Evolutionary conservation across 1,140 invertebrate genomes (phyloP).

Genomic region (Drosophila paulistorum): DNA sequence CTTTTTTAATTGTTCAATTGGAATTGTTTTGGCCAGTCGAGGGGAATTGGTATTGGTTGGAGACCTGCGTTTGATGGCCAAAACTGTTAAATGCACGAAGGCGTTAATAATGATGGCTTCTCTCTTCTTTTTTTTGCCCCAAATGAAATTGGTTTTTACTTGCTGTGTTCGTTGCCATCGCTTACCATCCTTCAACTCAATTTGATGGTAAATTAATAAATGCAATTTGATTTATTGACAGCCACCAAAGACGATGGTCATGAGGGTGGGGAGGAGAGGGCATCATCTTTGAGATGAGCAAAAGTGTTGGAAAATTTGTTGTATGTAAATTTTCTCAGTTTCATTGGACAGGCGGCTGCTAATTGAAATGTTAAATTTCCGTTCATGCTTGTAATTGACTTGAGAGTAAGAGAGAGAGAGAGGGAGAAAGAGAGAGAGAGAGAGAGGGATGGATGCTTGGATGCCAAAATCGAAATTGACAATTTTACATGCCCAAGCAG

Average conservation of each 20-base stretch:
- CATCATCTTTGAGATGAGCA: background rate
- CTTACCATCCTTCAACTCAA: constrained; percentile 38
- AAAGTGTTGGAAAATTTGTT: background rate
- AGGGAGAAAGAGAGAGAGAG: no score
- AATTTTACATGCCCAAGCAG: constrained; percentile 51
- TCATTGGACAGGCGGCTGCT: constrained; percentile 36
- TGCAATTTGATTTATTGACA: constrained; percentile 72
- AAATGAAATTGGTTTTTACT: constrained; percentile 58
- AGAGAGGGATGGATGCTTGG: constrained; percentile 12
- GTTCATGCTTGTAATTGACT: constrained; percentile 82
- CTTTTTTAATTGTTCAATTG: constrained; percentile 73
- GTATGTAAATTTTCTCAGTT: no score
- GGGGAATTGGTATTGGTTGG: constrained; percentile 5
- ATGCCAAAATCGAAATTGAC: constrained; percentile 63
- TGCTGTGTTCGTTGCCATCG: background rate
- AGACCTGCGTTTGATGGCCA: constrained; percentile 60
- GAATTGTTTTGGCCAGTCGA: constrained; percentile 3
- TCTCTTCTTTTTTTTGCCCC: constrained; percentile 24
- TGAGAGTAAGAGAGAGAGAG: constrained; percentile 34
- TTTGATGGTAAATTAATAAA: constrained; percentile 74
- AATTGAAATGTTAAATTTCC: constrained; percentile 82
- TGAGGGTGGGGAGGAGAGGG: no score
- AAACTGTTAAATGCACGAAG: constrained; percentile 61
- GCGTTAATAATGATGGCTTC: constrained; percentile 54
- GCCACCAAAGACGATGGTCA: background rate